Conservation (phyloP, 2,888 invertebrate species). For the Elaeidobius kamerunicus region DNA sequence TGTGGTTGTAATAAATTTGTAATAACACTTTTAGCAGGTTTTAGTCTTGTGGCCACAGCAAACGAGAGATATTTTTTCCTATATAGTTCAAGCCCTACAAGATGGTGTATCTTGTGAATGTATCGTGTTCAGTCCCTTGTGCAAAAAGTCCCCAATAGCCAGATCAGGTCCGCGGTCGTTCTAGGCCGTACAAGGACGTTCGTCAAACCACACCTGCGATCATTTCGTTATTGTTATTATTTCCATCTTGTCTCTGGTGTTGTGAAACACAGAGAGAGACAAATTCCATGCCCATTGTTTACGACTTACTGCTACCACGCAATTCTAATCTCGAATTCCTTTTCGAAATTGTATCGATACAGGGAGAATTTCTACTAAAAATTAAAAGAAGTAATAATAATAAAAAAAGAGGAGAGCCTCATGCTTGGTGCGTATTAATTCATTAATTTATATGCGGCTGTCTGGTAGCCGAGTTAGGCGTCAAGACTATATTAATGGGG, state of each 20-base stretch:
- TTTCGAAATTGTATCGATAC: too few species aligned
- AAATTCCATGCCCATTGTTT: constrained; percentile 27
- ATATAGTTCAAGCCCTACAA: neutral
- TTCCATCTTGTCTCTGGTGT: constrained; percentile 24
- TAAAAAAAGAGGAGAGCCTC: too few species aligned
- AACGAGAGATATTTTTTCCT: too few species aligned
- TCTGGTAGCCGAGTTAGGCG: constrained; percentile 47
- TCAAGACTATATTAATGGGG: constrained; percentile 49
- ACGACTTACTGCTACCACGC: constrained; percentile 19
- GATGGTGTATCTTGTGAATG: neutral
- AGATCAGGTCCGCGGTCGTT: neutral
- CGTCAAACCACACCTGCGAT: constrained; percentile 28
- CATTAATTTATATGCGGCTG: constrained; percentile 49
- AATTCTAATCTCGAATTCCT: too few species aligned
- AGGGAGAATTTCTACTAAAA: too few species aligned
- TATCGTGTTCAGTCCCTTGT: neutral
- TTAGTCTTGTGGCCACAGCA: too few species aligned
- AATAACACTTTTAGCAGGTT: too few species aligned
- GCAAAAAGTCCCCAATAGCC: constrained; percentile 1
- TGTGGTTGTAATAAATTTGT: neutral
- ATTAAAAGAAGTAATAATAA: too few species aligned
- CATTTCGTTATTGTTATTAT: constrained; percentile 15
- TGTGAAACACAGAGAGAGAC: constrained; percentile 17
- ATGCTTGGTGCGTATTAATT: too few species aligned
- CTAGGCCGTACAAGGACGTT: constrained; percentile 31